Evolutionary conservation across 2,113 vertebrate species (phyloP).

Genomic region (Tautogolabrus adspersus): DNA sequence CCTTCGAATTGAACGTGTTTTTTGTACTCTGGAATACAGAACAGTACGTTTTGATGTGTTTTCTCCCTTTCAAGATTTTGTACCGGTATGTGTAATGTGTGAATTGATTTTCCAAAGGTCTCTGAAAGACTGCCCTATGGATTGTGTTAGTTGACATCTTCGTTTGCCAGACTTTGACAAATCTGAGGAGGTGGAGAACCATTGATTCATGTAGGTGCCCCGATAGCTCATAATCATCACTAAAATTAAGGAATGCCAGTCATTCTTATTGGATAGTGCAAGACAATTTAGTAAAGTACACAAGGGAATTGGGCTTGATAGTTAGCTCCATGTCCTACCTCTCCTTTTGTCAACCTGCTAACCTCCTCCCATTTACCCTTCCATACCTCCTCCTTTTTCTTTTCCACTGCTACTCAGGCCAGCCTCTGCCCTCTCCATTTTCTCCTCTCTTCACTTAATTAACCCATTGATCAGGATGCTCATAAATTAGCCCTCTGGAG

Average conservation of each 20-base stretch:
- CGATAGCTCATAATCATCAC: constrained; percentile 40
- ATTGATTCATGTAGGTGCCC: constrained; percentile 47
- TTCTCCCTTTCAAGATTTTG: constrained; percentile 24
- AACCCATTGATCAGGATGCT: constrained; percentile 80
- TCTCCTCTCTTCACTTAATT: constrained; percentile 78
- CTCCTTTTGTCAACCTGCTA: constrained; percentile 17
- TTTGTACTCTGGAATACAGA: no score
- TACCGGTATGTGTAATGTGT: constrained; percentile 36
- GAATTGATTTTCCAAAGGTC: constrained; percentile 69
- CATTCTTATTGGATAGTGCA: constrained; percentile 21
- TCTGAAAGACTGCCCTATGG: constrained; percentile 42
- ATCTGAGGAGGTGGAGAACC: constrained; percentile 49
- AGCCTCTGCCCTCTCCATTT: constrained; percentile 44
- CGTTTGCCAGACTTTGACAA: constrained; percentile 58
- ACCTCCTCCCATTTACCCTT: constrained; percentile 38
- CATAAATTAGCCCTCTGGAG: constrained; percentile 78
- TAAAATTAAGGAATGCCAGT: constrained; percentile 33
- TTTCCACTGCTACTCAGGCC: constrained; percentile 16
- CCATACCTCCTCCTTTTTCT: constrained; percentile 18
- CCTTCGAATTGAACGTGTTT: constrained; percentile 10
- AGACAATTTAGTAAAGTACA: constrained; percentile 34
- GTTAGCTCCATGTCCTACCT: background rate
- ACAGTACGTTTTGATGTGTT: background rate
- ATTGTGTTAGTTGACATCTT: constrained; percentile 56
- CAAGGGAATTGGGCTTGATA: constrained; percentile 3